These are phyloP conservation scores for Avahi laniger DNA, from an alignment of 2,797 vertebrate genomes.

Conservation along the genomic window DNA sequence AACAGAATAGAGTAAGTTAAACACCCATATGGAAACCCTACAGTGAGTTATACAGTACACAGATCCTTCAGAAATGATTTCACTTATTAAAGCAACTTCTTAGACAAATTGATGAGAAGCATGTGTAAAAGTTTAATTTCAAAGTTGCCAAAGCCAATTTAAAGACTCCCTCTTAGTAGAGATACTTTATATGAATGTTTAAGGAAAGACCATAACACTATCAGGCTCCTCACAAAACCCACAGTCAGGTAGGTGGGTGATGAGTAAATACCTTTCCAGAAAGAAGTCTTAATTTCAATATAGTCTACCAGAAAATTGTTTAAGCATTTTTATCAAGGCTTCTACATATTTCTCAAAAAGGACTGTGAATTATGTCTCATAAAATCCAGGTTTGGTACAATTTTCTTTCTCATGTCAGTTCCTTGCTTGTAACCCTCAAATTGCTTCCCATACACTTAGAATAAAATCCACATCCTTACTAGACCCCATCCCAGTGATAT, in stretches of 20 bases:
- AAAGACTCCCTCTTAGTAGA: background rate
- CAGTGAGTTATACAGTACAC: background rate
- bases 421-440: background rate
- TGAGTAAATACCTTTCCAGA: background rate
- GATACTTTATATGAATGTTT: background rate
- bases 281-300: conserved; percentile 23
- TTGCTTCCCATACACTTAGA: background rate
- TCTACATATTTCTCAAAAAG: background rate
- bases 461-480: background rate
- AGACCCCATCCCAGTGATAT: background rate
- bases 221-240: background rate
- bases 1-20: background rate
- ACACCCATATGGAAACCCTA: background rate
- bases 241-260: background rate
- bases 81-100: background rate
- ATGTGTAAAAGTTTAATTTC: conserved; percentile 2
- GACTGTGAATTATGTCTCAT: background rate
- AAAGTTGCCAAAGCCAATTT: background rate
- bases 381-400: background rate
- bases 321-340: conserved; percentile 21
- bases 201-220: background rate
- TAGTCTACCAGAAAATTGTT: background rate
- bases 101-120: conserved; percentile 12
- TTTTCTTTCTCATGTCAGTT: background rate
- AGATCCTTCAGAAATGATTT: background rate